Evolutionary conservation across 1,140 invertebrate species (phyloP), one percentile per base, ranked within the genome.

Genomic region (Steinernema khuongi): DNA sequence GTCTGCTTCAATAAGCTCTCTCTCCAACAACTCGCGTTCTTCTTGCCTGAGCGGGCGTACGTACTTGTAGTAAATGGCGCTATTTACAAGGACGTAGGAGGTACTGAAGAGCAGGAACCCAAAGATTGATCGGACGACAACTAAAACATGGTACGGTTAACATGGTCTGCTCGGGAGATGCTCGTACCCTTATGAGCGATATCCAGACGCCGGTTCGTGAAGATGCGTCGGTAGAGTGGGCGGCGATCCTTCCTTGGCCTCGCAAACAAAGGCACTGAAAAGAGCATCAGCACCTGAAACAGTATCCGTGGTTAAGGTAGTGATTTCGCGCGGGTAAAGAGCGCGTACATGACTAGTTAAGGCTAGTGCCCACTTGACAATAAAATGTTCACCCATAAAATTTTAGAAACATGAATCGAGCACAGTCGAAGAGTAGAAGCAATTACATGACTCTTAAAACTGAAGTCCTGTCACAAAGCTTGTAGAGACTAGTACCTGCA

Each of bases 1-100:
- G 69, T 83, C 82, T n/a, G 81, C 81, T 68, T 83, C 81, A 72
- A 83, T 83, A n/a, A 83, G 77, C 67, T 83, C 81, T 31, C 76
- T 22, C 60, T 83, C 81, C 1, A 83, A 68, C 29, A 68, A 22
- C 74, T 83, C 78, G 11, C 75, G 31, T 67, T 83, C 77, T 43
- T 83, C 76, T 36, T 78, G 76, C 14, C 76, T 50, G n/a, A 82
- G 32, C 1, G 82, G 82, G 31, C 80, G 74, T 2, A 80, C 74
- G 70, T 82, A 83, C 36, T 75, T 80, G 44, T 82, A 84, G 73
- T 83, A 83, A 31, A 83, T 76, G n/a, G 72, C 67, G 1, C 80
- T 77, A 76, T 84, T 82, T 26, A 74, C 69, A 14, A 82, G 28
- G 66, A 72, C 79, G 70, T 81, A 84, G 2, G 81, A 79, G 4